Evolutionary conservation across 2,113 vertebrate species (phyloP).

Genomic region (Aptenodytes forsteri): DNA sequence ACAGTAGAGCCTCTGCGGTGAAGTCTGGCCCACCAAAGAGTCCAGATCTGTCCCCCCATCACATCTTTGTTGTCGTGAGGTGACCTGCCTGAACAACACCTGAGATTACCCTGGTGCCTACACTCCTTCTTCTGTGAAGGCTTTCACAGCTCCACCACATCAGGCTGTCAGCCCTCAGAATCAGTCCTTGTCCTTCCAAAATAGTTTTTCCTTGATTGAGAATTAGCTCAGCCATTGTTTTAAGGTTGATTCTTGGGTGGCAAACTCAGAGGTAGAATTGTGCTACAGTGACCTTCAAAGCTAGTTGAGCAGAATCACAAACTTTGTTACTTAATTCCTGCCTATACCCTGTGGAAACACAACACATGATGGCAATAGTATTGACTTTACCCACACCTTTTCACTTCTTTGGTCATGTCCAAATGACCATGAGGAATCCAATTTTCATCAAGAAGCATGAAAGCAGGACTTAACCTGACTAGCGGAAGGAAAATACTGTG

Average conservation of each 20-base stretch:
- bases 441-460: neutral
- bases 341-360: neutral
- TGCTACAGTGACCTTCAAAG: neutral
- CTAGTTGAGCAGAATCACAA: neutral
- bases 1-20: neutral
- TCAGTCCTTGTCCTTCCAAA: neutral
- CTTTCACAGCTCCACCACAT: neutral
- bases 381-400: neutral
- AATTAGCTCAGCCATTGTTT: neutral
- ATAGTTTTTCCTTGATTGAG: neutral
- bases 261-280: neutral
- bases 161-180: neutral
- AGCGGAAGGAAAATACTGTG: accelerated
- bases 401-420: neutral
- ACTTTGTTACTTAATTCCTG: neutral
- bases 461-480: neutral
- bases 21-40: neutral
- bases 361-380: accelerated
- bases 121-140: neutral
- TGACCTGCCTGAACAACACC: neutral
- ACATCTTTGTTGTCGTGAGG: neutral
- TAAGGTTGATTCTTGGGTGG: neutral
- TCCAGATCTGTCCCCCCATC: neutral
- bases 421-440: neutral
- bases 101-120: neutral